Percentiles rank a stretch among this genome's conserved stretches.
These are phyloP conservation scores for Bruchidius siliquastri DNA, from an alignment of 2,888 invertebrate species.

Conservation along the genomic window DNA sequence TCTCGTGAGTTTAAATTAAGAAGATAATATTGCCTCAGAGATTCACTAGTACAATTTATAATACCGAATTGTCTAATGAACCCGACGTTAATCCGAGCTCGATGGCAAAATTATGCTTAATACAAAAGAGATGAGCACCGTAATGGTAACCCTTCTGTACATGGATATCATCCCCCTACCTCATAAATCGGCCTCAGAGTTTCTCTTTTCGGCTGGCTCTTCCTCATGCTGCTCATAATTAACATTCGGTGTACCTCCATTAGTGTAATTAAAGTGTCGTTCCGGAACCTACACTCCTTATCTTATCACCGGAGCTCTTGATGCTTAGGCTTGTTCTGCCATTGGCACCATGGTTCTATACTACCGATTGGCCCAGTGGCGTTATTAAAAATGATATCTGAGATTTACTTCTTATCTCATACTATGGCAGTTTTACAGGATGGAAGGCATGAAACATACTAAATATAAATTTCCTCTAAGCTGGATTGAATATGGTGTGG, in stretches of 20 bases:
- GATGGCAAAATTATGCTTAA: background rate
- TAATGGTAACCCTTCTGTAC: background rate
- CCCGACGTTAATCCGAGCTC: background rate
- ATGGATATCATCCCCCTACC: constrained; percentile 1
- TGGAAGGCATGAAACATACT: too few species aligned
- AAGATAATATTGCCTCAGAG: background rate
- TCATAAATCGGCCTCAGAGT: background rate
- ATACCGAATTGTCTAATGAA: background rate
- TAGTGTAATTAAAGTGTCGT: constrained; percentile 73
- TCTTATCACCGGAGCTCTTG: background rate
- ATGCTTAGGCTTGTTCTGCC: background rate
- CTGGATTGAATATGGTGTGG: too few species aligned
- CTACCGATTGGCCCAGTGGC: background rate
- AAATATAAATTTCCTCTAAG: too few species aligned
- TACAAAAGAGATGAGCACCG: background rate
- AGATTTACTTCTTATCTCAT: too few species aligned
- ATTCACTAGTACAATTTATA: background rate
- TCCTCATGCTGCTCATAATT: constrained; percentile 57
- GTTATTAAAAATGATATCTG: background rate
- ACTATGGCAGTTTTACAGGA: too few species aligned
- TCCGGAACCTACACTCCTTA: constrained; percentile 50
- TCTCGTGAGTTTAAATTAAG: too few species aligned
- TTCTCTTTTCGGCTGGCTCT: constrained; percentile 1
- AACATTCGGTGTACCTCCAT: constrained; percentile 70
- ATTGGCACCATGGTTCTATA: background rate